phyloP scores from a whole-genome alignment of 2,113 vertebrate genomes.

The Podocnemis expansa region DNA sequence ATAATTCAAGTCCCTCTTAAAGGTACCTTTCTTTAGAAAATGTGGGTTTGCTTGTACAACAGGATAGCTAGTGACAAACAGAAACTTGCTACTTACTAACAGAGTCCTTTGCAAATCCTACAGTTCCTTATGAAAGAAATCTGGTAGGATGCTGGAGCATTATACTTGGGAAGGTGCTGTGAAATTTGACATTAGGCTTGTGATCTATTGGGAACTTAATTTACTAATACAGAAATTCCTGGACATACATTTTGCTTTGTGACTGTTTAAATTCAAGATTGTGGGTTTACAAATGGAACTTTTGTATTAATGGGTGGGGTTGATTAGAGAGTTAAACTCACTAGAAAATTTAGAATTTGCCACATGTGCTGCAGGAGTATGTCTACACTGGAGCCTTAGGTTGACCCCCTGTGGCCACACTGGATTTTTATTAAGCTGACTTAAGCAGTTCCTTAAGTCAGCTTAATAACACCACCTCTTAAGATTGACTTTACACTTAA shows the following conservation, averaged over 20 bases:
- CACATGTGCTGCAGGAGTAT: rapidly evolving
- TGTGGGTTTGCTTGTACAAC: not conserved
- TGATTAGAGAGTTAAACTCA: not conserved
- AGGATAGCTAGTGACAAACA: not conserved
- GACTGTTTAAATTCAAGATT: not conserved
- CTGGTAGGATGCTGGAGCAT: not conserved
- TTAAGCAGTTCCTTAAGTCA: no score
- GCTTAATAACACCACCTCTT: no score
- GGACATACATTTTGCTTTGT: rapidly evolving
- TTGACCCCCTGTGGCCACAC: no score
- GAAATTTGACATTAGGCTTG: not conserved
- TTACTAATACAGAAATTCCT: rapidly evolving
- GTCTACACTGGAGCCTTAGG: no score
- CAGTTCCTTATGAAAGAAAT: not conserved
- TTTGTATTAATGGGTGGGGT: not conserved
- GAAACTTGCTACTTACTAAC: not conserved
- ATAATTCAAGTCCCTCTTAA: not conserved
- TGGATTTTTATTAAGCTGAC: no score
- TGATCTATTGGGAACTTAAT: not conserved
- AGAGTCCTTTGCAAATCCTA: not conserved
- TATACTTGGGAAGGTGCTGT: not conserved
- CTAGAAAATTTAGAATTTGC: not conserved
- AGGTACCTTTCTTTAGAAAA: constrained; percentile 11
- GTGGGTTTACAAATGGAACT: not conserved
- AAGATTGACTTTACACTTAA: no score